A percentile compares a stretch with the other conserved stretches of the same genome.
Conservation (phyloP, 2,888 invertebrate species). For the Acronicta psi region DNA sequence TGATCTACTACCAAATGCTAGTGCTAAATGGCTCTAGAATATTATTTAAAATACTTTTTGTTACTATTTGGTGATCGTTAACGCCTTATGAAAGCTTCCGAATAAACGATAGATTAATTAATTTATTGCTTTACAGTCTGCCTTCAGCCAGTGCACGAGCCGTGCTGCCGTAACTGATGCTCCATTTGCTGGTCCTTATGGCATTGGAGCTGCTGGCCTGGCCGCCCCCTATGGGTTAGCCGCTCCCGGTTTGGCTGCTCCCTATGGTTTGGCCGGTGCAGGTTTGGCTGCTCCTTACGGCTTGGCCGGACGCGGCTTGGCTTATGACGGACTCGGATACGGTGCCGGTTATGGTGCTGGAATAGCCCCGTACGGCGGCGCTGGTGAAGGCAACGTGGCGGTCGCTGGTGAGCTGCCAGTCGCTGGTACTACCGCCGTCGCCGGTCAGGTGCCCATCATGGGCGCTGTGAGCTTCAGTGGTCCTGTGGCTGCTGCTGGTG, state of each 20-base stretch:
- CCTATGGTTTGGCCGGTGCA: constrained; percentile 17
- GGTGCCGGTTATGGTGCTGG: constrained; percentile 14
- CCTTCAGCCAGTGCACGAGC: constrained; percentile 37
- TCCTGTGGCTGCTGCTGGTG: too few relatives aligned
- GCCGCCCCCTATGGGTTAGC: constrained; percentile 14
- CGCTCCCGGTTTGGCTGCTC: constrained; percentile 10
- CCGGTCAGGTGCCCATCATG: constrained; percentile 56
- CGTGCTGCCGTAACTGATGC: constrained; percentile 35
- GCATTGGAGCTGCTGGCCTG: constrained; percentile 21
- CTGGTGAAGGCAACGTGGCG: constrained; percentile 47
- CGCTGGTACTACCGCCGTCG: constrained; percentile 52
- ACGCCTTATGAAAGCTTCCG: too few relatives aligned
- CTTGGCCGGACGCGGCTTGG: constrained; percentile 2
- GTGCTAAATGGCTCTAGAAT: neutral
- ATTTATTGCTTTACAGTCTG: constrained; percentile 8
- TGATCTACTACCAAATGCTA: too few relatives aligned
- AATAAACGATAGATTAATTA: neutral
- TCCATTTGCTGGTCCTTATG: constrained; percentile 9
- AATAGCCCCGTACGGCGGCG: constrained; percentile 33
- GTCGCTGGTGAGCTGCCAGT: constrained; percentile 53
- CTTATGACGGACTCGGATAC: constrained; percentile 9
- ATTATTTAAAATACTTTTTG: neutral
- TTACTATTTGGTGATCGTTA: too few relatives aligned
- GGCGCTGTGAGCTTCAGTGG: too few relatives aligned
- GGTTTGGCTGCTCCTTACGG: constrained; percentile 8